Percentiles rank a stretch among this genome's conserved stretches.
Evolutionary conservation across 2,888 invertebrate species (phyloP).

Genomic region (Athetis lepigone): DNA sequence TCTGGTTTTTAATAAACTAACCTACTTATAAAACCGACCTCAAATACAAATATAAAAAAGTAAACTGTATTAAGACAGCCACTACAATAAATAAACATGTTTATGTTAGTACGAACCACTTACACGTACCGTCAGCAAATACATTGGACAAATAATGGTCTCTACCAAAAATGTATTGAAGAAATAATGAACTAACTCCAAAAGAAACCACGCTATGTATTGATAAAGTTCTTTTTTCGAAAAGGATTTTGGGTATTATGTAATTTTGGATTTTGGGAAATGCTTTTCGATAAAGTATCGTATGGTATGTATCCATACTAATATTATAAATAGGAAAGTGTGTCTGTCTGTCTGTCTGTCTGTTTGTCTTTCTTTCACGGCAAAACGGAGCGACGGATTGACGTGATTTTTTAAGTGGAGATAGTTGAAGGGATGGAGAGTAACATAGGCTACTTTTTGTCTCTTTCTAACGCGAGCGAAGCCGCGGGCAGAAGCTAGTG

Average conservation of each 20-base stretch:
- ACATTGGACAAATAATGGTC: constrained; percentile 25
- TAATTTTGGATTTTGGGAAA: constrained; percentile 16
- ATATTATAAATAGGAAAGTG: too few relatives aligned
- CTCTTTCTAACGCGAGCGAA: too few relatives aligned
- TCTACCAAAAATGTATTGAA: constrained; percentile 19
- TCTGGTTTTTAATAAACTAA: neutral
- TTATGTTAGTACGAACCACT: constrained; percentile 49
- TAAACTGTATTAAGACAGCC: constrained; percentile 15
- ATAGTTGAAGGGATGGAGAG: too few relatives aligned
- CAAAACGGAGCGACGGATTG: too few relatives aligned
- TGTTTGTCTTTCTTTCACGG: too few relatives aligned
- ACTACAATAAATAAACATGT: constrained; percentile 59
- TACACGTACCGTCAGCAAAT: constrained; percentile 47
- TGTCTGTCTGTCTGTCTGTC: too few relatives aligned
- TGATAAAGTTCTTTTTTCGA: constrained; percentile 25
- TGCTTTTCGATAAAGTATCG: too few relatives aligned
- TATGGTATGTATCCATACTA: neutral
- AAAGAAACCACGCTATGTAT: constrained; percentile 13
- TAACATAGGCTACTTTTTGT: too few relatives aligned
- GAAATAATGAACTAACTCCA: constrained; percentile 34
- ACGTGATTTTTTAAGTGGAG: too few relatives aligned
- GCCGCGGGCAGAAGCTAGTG: too few relatives aligned
- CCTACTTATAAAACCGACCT: neutral
- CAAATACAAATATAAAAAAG: neutral
- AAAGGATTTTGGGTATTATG: constrained; percentile 1